Evolutionary conservation across 2,888 invertebrate genomes (phyloP).

Genomic region (Pollenia amentaria): DNA sequence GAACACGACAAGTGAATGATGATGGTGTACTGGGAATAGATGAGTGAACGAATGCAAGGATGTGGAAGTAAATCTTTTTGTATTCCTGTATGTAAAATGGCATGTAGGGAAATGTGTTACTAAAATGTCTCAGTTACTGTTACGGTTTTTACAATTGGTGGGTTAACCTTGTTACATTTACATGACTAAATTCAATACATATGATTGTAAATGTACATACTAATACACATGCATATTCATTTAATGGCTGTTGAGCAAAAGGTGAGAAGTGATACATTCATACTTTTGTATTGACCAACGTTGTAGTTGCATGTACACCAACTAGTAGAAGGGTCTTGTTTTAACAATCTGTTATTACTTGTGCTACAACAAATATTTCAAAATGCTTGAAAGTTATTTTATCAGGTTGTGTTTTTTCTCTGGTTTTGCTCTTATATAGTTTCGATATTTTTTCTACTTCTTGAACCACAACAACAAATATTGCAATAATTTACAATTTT

Average conservation of each 20-base stretch:
- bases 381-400: slow-evolving; percentile 42
- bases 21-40: background rate
- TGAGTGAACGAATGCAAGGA: background rate
- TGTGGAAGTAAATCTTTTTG: slow-evolving; percentile 21
- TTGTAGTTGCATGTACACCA: background rate
- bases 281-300: background rate
- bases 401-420: slow-evolving; percentile 10
- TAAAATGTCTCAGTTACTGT: slow-evolving; percentile 32
- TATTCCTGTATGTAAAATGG: background rate
- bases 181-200: slow-evolving; percentile 56
- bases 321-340: slow-evolving; percentile 15
- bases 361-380: slow-evolving; percentile 8
- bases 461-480: slow-evolving; percentile 52
- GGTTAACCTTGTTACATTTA: slow-evolving; percentile 54
- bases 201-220: background rate
- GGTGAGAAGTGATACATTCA: slow-evolving; percentile 38
- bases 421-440: slow-evolving; percentile 5
- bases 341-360: slow-evolving; percentile 48
- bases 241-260: background rate
- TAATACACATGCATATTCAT: background rate
- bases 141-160: slow-evolving; percentile 24
- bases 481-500: slow-evolving; percentile 25
- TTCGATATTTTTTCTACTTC: background rate
- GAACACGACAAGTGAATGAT: slow-evolving; percentile 7
- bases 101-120: slow-evolving; percentile 26